Percentiles rank a stretch among this genome's conserved stretches.
Conservation (phyloP, 1,140 invertebrate genomes). For the Mamestra configurata region DNA sequence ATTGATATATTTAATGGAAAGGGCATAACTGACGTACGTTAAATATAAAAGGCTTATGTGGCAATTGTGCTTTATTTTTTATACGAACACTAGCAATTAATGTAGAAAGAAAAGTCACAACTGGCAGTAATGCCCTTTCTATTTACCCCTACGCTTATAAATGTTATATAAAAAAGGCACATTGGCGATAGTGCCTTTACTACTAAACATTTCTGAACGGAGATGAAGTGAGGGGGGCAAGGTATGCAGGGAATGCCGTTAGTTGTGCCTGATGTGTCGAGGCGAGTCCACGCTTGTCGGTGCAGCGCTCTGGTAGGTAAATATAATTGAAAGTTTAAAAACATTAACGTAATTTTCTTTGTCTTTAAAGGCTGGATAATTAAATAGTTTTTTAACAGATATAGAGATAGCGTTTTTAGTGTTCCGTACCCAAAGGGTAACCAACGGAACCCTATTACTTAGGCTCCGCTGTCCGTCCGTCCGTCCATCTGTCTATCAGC, state of each 20-base stretch:
- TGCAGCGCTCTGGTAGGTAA: background rate
- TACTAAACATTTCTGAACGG: background rate
- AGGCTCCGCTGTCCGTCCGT: no score
- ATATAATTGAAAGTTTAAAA: no score
- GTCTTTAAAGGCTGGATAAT: no score
- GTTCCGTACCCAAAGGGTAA: no score
- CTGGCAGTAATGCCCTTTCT: background rate
- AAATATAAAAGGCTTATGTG: background rate
- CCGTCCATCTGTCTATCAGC: no score
- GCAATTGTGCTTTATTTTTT: background rate
- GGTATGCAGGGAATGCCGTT: background rate
- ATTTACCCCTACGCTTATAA: background rate
- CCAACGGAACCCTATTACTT: no score
- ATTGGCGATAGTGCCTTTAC: background rate
- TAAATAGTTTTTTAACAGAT: no score
- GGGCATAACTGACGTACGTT: no score
- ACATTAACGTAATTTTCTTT: no score
- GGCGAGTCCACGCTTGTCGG: background rate
- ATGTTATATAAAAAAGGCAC: background rate
- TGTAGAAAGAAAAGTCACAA: slow-evolving; percentile 1
- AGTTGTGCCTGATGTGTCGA: background rate
- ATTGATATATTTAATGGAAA: no score
- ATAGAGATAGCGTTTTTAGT: no score
- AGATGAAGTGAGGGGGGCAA: background rate
- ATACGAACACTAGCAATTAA: background rate